Evolutionary conservation across 2,113 vertebrate genomes (phyloP).

Genomic region (Cephalopholis sonnerati): DNA sequence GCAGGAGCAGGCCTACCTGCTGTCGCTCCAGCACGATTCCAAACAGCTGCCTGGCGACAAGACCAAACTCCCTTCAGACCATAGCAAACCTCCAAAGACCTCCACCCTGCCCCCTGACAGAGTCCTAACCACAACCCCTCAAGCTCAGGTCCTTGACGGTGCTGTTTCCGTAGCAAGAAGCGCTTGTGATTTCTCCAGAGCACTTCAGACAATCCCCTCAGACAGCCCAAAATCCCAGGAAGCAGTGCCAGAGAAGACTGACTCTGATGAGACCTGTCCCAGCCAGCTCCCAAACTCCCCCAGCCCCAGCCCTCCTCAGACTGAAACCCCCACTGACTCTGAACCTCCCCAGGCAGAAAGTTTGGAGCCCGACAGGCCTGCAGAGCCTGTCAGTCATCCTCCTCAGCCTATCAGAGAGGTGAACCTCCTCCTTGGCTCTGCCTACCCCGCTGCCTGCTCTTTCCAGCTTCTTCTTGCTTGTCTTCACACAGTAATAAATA

Average conservation of each 20-base stretch:
- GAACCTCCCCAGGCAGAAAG: slow-evolving; percentile 59
- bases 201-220: slow-evolving; percentile 18
- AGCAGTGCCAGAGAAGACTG: slow-evolving; percentile 30
- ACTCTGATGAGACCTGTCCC: slow-evolving; percentile 48
- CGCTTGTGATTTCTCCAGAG: slow-evolving; percentile 26
- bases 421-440: slow-evolving; percentile 73
- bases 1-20: slow-evolving; percentile 96
- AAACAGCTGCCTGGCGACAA: slow-evolving; percentile 80
- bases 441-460: slow-evolving; percentile 65
- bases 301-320: slow-evolving; percentile 22
- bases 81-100: slow-evolving; percentile 56
- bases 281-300: slow-evolving; percentile 8
- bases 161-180: slow-evolving; percentile 36
- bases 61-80: slow-evolving; percentile 63
- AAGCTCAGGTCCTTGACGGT: slow-evolving; percentile 63
- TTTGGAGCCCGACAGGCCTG: slow-evolving; percentile 54
- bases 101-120: slow-evolving; percentile 66
- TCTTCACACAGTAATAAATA: slow-evolving; percentile 39
- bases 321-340: slow-evolving; percentile 58
- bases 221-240: slow-evolving; percentile 52
- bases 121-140: slow-evolving; percentile 45
- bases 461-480: slow-evolving; percentile 70
- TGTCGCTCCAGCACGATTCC: slow-evolving; percentile 93
- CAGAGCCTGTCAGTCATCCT: slow-evolving; percentile 58
- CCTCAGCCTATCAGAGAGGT: slow-evolving; percentile 91